Conservation (phyloP, 2,888 invertebrate genomes). For the Andricus quercusramuli region DNA sequence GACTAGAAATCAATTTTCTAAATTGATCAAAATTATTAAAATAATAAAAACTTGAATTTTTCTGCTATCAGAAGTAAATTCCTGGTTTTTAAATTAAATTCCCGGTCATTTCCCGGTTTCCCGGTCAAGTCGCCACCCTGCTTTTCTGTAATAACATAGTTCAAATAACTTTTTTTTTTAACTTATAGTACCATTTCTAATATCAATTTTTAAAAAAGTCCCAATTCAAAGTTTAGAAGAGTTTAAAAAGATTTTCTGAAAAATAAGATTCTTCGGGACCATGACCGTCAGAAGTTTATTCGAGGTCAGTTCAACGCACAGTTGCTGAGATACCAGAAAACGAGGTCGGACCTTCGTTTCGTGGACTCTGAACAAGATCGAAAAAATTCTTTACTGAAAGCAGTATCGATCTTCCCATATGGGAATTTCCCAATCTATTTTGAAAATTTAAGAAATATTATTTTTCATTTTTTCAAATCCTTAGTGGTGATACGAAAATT, state of each 20-base stretch:
- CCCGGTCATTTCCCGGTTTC: too few species aligned
- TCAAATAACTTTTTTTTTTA: too few species aligned
- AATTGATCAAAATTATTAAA: too few species aligned
- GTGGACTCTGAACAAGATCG: slow-evolving; percentile 3
- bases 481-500: too few species aligned
- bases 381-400: not conserved
- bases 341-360: slow-evolving; percentile 33
- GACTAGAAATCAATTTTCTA: too few species aligned
- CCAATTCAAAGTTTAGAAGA: not conserved
- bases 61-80: too few species aligned
- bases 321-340: slow-evolving; percentile 30
- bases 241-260: not conserved
- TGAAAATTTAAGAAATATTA: not conserved
- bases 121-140: too few species aligned
- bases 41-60: too few species aligned
- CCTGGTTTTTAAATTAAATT: too few species aligned
- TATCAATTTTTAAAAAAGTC: not conserved
- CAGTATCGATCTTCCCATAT: not conserved
- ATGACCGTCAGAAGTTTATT: slow-evolving; percentile 28
- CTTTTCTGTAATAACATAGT: too few species aligned
- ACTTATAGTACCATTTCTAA: too few species aligned
- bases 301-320: slow-evolving; percentile 29
- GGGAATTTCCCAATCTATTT: not conserved
- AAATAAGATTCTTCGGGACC: slow-evolving; percentile 8
- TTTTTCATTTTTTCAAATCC: too few species aligned